phyloP scores from a whole-genome alignment of 2,888 invertebrate species.

The Hoplodrina blanda region DNA sequence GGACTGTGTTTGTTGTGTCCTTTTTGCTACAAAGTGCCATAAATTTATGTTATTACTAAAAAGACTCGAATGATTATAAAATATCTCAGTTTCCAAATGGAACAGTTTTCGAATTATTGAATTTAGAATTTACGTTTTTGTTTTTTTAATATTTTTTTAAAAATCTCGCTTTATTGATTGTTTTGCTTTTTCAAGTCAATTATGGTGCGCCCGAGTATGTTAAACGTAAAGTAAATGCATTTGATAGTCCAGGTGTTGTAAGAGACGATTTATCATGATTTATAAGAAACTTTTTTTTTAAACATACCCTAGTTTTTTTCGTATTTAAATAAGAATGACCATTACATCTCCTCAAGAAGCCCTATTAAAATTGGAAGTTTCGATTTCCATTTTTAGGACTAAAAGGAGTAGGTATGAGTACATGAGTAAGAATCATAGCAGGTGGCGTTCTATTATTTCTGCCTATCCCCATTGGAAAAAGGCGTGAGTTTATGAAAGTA shows the following conservation, averaged over 20 bases:
- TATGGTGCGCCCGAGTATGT: conserved; percentile 86
- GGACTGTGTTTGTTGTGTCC: conserved; percentile 34
- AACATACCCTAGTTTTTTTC: neutral
- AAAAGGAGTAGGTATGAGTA: no score
- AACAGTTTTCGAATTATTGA: conserved; percentile 38
- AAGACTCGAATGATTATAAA: conserved; percentile 44
- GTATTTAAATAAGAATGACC: neutral
- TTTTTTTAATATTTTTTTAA: conserved; percentile 53
- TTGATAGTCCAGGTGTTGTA: conserved; percentile 69
- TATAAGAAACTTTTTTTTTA: neutral
- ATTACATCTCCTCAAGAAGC: neutral
- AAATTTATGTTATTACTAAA: conserved; percentile 59
- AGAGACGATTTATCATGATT: conserved; percentile 45
- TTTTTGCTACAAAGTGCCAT: conserved; percentile 62
- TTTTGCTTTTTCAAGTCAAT: conserved; percentile 85
- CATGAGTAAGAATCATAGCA: neutral
- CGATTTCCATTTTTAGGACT: neutral
- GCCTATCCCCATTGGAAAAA: neutral
- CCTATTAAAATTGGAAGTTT: no score
- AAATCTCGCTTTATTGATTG: conserved; percentile 62
- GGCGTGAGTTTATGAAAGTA: neutral
- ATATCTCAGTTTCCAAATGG: conserved; percentile 48
- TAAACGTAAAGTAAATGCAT: conserved; percentile 68
- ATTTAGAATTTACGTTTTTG: conserved; percentile 57
- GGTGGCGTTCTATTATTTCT: no score